Evolutionary conservation across 2,888 invertebrate species (phyloP), one percentile per base, ranked within the genome.

Genomic region (Limenitis camilla): DNA sequence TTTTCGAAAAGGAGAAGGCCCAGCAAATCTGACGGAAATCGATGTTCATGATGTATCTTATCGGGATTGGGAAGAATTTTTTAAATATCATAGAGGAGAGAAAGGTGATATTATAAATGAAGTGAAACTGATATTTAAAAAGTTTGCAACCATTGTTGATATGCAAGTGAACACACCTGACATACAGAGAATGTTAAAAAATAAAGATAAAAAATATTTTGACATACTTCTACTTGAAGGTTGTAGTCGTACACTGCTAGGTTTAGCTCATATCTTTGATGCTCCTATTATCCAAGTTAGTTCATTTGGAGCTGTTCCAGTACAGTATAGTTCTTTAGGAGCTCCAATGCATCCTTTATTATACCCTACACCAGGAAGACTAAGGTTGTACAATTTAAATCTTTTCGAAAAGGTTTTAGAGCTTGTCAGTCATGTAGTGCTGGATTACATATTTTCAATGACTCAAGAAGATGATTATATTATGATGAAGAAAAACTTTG

Each of bases 11-110:
- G 58, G 50, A 7, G 31, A 40, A 7, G 35, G 44, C 6, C 65
- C 64, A 8, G 43, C 44, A 11, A 80, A 78, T 52, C 61, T 78
- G 11, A 74, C 64, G 8, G 77, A 82, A 63, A 74, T 83, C 5
- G 68, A 76, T 40, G 39, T 78, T 0, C 65, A 70, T 19, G 66
- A 73, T 35, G 48, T 66, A 11, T 68, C 73, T 0, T 72, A 72
- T 19, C 36, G 42, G 11, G 50, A 49, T 8, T 61, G 52, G 58
- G 32, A 29, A 43, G 44, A 47, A 38, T 47, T 29, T 27, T 49
- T 55, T 45, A 46, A 19, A 29, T 29, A 40, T 19, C 39, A 47
- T 11, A 11, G 28, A 42, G 55, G 43, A 8, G 35, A 42, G 11
- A 53, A 50, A 40, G 35, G 41, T 9, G 38, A 55, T 38, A 31